A percentile compares a stretch with the other conserved stretches of the same genome.
Conservation (phyloP, 2,888 invertebrate species). For the Cheilosia soror region DNA sequence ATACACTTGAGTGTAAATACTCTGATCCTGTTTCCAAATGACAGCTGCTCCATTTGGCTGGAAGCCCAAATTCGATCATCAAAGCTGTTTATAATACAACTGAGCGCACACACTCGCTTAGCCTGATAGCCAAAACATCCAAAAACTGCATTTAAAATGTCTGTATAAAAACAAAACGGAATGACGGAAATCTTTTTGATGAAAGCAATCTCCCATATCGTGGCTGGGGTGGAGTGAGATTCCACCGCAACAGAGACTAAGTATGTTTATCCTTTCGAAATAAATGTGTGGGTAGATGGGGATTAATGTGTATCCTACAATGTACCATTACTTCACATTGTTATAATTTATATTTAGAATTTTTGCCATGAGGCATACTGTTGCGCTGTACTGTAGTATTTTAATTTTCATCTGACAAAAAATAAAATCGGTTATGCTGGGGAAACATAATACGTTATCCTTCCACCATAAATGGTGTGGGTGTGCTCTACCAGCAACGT, state of each 20-base stretch:
- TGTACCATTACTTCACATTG: constrained; percentile 10
- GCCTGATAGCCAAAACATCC: constrained; percentile 7
- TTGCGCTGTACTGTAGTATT: constrained; percentile 1
- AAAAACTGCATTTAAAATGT: constrained; percentile 40
- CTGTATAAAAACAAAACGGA: constrained; percentile 37
- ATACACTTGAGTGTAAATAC: constrained; percentile 1
- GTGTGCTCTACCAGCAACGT: neutral
- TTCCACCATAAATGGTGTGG: constrained; percentile 1
- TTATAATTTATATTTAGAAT: constrained; percentile 46
- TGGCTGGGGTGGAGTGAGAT: neutral
- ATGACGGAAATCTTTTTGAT: constrained; percentile 20
- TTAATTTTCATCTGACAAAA: neutral
- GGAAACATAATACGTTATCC: constrained; percentile 16
- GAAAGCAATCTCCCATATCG: constrained; percentile 30
- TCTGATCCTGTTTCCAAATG: constrained; percentile 5
- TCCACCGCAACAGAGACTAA: constrained; percentile 28
- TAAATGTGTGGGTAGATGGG: constrained; percentile 38
- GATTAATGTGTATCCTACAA: constrained; percentile 26
- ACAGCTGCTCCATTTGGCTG: constrained; percentile 7
- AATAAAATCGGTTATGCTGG: constrained; percentile 14
- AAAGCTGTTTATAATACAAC: constrained; percentile 14
- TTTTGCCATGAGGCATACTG: constrained; percentile 15
- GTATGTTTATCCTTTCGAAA: constrained; percentile 15
- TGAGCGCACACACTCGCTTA: neutral
- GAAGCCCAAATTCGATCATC: constrained; percentile 4